A percentile compares a stretch with the other conserved stretches of the same genome.
These are phyloP conservation scores for Ricordea florida DNA, from an alignment of 92 coral and sea anemone genomes.

Conservation along the genomic window DNA sequence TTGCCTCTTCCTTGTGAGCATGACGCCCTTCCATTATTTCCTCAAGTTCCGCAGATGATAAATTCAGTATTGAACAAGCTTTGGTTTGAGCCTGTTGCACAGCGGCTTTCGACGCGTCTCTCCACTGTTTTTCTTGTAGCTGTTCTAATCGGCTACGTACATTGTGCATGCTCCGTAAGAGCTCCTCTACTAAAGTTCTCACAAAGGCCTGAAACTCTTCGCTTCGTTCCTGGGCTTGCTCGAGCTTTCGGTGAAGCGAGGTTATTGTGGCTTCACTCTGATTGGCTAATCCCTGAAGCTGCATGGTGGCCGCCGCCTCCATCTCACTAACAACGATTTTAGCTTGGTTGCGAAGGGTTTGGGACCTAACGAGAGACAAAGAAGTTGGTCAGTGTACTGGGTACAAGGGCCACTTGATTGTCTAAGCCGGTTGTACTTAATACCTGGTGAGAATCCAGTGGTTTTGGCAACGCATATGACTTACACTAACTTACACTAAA, in stretches of 20 bases:
- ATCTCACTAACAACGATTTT: constrained; percentile 92
- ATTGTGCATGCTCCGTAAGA: constrained; percentile 39
- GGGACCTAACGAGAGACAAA: constrained; percentile 43
- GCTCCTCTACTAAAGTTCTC: constrained; percentile 72
- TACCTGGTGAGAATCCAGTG: too few relatives aligned
- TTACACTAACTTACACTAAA: too few relatives aligned
- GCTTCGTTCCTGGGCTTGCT: constrained; percentile 71
- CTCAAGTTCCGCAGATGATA: constrained; percentile 73
- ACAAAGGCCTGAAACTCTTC: constrained; percentile 90
- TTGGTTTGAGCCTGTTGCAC: constrained; percentile 71
- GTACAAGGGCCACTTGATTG: too few relatives aligned
- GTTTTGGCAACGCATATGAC: too few relatives aligned
- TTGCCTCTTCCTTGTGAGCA: constrained; percentile 28
- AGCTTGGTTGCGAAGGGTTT: constrained; percentile 87
- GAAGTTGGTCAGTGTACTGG: neutral
- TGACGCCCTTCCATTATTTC: constrained; percentile 65
- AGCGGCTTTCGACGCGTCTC: constrained; percentile 50
- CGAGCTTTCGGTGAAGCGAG: constrained; percentile 68
- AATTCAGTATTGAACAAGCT: constrained; percentile 82
- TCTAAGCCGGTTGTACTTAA: too few relatives aligned
- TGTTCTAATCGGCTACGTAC: constrained; percentile 28
- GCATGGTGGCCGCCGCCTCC: constrained; percentile 95
- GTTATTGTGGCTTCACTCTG: constrained; percentile 88
- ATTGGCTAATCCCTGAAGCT: constrained; percentile 92
- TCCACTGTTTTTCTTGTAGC: constrained; percentile 30